Evolutionary conservation across 1,140 invertebrate species (phyloP).

Genomic region (Drosophila subpulchrella): DNA sequence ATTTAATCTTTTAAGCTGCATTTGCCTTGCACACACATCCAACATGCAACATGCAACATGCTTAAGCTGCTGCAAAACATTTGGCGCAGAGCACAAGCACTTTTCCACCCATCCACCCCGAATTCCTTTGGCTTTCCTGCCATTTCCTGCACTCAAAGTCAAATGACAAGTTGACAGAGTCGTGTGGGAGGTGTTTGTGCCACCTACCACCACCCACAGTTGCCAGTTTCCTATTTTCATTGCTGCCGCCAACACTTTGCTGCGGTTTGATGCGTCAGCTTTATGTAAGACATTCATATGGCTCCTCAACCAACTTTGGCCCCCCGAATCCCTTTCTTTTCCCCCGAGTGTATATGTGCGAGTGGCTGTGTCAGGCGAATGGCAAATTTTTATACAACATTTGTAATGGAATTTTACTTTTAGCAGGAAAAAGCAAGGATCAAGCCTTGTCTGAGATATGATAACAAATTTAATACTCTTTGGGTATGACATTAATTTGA

Average conservation of each 20-base stretch:
- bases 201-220: constrained; percentile 2
- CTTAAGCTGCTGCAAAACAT: constrained; percentile 76
- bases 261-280: constrained; percentile 76
- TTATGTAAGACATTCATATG: constrained; percentile 70
- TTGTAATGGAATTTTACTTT: constrained; percentile 63
- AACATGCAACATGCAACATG: constrained; percentile 74
- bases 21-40: constrained; percentile 65
- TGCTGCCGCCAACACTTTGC: constrained; percentile 40
- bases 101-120: constrained; percentile 3
- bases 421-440: constrained; percentile 32
- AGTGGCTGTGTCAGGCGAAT: constrained; percentile 21
- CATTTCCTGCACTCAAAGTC: constrained; percentile 62
- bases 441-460: background rate
- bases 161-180: constrained; percentile 68
- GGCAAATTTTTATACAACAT: constrained; percentile 64
- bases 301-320: background rate
- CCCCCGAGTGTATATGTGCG: too few relatives aligned
- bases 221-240: constrained; percentile 13
- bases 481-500: background rate
- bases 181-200: constrained; percentile 17
- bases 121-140: constrained; percentile 24
- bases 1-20: constrained; percentile 81
- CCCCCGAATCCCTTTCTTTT: background rate
- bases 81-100: constrained; percentile 38
- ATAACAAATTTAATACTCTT: constrained; percentile 20